Evolutionary conservation across 1,140 invertebrate genomes (phyloP), one percentile per base, ranked within the genome.

Genomic region (Dufourea novaeangliae): DNA sequence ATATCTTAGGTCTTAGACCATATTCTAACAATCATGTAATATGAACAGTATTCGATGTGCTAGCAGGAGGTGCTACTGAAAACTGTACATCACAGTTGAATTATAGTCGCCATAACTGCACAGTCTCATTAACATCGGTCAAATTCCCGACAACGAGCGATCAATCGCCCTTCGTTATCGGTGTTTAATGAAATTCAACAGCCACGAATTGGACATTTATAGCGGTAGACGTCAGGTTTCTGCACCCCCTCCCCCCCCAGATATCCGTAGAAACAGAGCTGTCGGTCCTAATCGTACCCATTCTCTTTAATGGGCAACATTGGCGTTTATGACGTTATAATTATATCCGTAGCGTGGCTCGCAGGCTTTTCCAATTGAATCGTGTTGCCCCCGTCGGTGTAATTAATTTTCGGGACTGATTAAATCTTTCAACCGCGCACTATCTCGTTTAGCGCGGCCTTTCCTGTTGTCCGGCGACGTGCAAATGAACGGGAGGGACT

Each of bases 391-490:
- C 12, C 4, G 41, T 52, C 34, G 62, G 46, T 39, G 25, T 66
- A 41, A 57, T 76, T 44, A 64, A 77, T 81, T 81, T 82, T 82
- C 61, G 32, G n/a, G 41, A 46, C 57, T 80, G 56, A 73, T 71
- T 73, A 70, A 82, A 61, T 37, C 59, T 44, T 37, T 74, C 27
- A 27, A 11, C n/a, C 22, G 0, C 6, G 59, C 17, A 4, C 7
- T 41, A 20, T 41, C 34, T n/a, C 34, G 61, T 29, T 74, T 39
- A 32, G 44, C 54, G 32, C 12, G 25, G n/a, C 25, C 22, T 50
- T n/a, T 10, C 14, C 32, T 29, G 57, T 37, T 8, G 14, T 12
- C 1, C 57, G n/a, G 5, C 4, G 6, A 2, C 32, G 20, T 37
- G 7, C 29, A 37, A 61, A 61, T n/a, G 32, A 37, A 32, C 17